These are phyloP conservation scores for Bombus picipes DNA, from an alignment of 1,140 invertebrate genomes.

Conservation along the genomic window DNA sequence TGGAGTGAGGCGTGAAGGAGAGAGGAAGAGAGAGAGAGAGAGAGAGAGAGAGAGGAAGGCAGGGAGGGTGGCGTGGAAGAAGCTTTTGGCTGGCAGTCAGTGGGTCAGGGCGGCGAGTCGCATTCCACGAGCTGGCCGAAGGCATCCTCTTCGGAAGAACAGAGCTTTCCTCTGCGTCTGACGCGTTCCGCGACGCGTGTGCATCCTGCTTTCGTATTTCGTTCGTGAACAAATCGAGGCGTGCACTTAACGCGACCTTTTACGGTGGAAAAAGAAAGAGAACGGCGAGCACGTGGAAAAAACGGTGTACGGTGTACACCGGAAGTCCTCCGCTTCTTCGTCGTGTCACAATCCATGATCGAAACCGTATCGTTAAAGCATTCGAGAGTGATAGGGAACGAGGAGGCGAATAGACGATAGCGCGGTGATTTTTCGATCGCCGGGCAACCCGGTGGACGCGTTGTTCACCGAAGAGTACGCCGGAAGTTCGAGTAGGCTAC, in stretches of 20 bases:
- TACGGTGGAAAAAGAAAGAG: neutral
- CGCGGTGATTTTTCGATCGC: neutral
- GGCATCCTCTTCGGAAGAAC: conserved; percentile 52
- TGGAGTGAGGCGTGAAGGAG: neutral
- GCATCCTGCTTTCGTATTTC: neutral
- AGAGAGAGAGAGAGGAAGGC: neutral
- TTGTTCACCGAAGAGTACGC: neutral
- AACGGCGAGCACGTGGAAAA: neutral
- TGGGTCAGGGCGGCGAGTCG: conserved; percentile 80
- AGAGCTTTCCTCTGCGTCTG: conserved; percentile 18
- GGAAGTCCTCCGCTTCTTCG: neutral
- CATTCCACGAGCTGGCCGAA: conserved; percentile 74
- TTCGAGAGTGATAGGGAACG: neutral
- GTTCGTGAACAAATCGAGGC: too few relatives aligned
- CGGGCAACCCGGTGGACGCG: neutral
- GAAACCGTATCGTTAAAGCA: neutral
- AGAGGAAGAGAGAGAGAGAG: neutral
- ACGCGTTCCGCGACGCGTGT: conserved; percentile 23
- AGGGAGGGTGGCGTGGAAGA: conserved; percentile 52
- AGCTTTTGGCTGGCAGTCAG: conserved; percentile 80
- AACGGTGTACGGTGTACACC: neutral
- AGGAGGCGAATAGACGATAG: neutral
- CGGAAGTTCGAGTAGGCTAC: neutral
- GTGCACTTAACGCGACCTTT: neutral
- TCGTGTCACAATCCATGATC: neutral